Conservation (phyloP, 2,797 vertebrate genomes). For the Prionace glauca region DNA sequence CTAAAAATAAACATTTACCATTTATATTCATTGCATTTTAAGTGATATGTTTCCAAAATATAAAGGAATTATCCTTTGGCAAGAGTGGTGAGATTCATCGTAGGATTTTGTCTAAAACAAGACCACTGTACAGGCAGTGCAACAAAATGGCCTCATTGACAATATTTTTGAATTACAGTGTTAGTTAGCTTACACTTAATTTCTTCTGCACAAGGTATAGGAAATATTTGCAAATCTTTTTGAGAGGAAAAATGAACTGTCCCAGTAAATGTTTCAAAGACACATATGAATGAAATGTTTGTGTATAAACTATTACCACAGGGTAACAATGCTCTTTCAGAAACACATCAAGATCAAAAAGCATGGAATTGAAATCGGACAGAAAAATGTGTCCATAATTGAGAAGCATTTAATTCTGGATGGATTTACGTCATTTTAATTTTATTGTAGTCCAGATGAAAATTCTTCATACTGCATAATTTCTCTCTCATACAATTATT, state of each 20-base stretch:
- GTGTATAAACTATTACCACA: slow-evolving; percentile 49
- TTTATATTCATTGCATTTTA: slow-evolving; percentile 59
- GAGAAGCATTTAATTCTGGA: neutral
- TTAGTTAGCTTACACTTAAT: slow-evolving; percentile 11
- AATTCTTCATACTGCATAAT: slow-evolving; percentile 32
- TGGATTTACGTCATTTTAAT: slow-evolving; percentile 20
- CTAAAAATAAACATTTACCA: slow-evolving; percentile 73
- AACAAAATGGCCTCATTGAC: slow-evolving; percentile 7
- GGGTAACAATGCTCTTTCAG: slow-evolving; percentile 50
- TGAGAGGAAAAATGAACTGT: neutral
- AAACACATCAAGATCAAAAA: neutral
- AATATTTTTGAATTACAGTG: neutral
- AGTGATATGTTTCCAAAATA: slow-evolving; percentile 51
- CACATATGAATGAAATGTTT: slow-evolving; percentile 58
- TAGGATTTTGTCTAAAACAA: slow-evolving; percentile 42
- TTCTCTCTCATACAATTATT: slow-evolving; percentile 43
- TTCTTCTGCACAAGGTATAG: slow-evolving; percentile 3
- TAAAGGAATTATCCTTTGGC: slow-evolving; percentile 59
- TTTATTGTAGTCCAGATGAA: neutral
- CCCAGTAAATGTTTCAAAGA: slow-evolving; percentile 55
- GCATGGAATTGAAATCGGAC: slow-evolving; percentile 8
- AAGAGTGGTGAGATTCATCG: slow-evolving; percentile 48
- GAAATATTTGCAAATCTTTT: slow-evolving; percentile 7
- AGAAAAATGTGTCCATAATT: neutral
- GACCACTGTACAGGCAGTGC: neutral